Conservation (phyloP, 2,113 vertebrate genomes). For the Suncus etruscus region DNA sequence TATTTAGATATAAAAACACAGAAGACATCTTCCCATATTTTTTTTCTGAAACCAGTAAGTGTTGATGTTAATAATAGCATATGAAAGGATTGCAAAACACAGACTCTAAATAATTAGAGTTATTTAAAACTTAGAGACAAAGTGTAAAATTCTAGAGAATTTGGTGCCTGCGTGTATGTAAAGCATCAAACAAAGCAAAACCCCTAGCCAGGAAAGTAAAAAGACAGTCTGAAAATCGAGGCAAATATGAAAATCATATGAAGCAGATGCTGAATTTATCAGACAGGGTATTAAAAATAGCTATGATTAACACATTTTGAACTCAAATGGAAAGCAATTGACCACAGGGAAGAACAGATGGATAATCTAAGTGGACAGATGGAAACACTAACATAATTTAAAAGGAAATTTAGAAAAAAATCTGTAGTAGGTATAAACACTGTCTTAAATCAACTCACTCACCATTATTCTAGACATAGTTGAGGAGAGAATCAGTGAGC, state of each 20-base stretch:
- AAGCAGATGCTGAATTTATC: slow-evolving; percentile 33
- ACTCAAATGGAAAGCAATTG: background rate
- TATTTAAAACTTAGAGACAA: background rate
- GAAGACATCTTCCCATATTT: background rate
- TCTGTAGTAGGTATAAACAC: background rate
- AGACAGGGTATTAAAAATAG: background rate
- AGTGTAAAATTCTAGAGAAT: background rate
- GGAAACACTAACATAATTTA: background rate
- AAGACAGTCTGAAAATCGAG: background rate
- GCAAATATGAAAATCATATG: background rate
- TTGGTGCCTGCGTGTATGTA: background rate
- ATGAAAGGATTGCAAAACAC: background rate
- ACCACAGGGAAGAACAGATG: background rate
- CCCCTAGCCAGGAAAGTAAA: background rate
- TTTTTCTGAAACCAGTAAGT: background rate
- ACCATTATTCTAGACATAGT: background rate
- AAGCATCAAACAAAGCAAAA: background rate
- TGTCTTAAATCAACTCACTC: background rate
- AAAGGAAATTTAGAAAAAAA: background rate
- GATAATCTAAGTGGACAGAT: background rate
- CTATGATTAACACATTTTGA: background rate
- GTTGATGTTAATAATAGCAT: background rate
- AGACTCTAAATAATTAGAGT: background rate
- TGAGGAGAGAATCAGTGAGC: slow-evolving; percentile 4
- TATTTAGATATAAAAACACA: background rate